These are phyloP conservation scores for Baryphthengus martii DNA, from an alignment of 2,113 vertebrate genomes.

Conservation along the genomic window DNA sequence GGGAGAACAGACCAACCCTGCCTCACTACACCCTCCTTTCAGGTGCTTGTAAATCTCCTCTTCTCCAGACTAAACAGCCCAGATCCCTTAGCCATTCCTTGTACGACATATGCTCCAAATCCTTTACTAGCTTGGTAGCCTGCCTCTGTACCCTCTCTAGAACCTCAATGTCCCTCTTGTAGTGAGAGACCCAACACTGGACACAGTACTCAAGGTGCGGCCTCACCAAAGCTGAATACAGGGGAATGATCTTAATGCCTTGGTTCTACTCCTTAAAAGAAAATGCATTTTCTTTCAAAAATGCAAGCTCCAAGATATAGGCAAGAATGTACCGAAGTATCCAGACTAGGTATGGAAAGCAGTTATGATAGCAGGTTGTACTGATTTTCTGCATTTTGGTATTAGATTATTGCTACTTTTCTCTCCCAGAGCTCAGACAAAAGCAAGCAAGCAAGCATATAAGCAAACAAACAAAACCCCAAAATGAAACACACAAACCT, in stretches of 20 bases:
- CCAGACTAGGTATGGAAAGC: neutral
- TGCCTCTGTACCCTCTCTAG: no score
- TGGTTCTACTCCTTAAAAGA: neutral
- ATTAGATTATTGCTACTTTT: neutral
- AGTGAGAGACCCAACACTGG: no score
- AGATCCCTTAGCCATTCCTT: no score
- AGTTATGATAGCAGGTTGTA: neutral
- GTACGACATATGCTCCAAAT: no score
- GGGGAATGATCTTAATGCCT: neutral
- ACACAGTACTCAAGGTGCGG: no score
- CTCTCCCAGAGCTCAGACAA: neutral
- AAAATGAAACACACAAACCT: neutral
- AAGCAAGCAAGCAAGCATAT: neutral
- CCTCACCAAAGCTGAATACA: no score
- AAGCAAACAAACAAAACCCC: neutral
- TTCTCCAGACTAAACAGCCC: no score
- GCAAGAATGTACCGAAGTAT: neutral
- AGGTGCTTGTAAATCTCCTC: no score
- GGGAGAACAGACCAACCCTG: no score
- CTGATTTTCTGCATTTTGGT: neutral
- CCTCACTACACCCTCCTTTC: no score
- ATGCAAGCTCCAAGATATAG: neutral
- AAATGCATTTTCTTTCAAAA: neutral
- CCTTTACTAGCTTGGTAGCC: no score
- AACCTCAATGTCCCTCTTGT: no score